These are phyloP conservation scores for Ispidina picta DNA, from an alignment of 2,797 vertebrate genomes.

Conservation along the genomic window DNA sequence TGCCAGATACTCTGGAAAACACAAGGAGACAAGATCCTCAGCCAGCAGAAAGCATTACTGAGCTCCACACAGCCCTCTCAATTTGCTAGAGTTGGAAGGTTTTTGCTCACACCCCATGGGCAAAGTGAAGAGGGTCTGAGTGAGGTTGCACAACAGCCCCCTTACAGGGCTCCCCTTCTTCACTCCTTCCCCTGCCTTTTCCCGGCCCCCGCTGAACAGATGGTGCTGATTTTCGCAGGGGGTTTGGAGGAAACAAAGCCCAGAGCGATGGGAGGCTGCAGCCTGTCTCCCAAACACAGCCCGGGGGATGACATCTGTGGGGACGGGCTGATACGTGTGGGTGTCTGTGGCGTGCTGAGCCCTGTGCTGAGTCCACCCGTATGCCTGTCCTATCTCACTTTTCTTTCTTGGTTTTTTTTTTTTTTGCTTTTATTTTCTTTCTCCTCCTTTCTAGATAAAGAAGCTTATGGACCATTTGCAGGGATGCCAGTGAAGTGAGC, in stretches of 20 bases:
- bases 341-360: background rate
- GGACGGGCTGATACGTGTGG: background rate
- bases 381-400: background rate
- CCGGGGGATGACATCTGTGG: conserved; percentile 3
- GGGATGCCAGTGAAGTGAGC: conserved; percentile 19
- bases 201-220: background rate
- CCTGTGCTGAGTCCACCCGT: background rate
- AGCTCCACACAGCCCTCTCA: rapidly evolving
- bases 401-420: background rate
- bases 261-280: background rate
- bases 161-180: background rate
- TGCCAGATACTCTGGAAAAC: background rate
- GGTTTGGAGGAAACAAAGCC: conserved; percentile 9
- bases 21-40: rapidly evolving
- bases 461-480: background rate
- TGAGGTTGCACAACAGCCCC: background rate
- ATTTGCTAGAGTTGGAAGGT: rapidly evolving
- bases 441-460: conserved; percentile 44
- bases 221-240: background rate
- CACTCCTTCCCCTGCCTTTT: background rate
- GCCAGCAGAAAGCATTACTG: rapidly evolving
- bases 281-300: background rate
- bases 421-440: too few relatives aligned
- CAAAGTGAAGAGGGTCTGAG: rapidly evolving
- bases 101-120: rapidly evolving